Evolutionary conservation across 1,140 invertebrate species (phyloP).

Genomic region (Sycophila sp.): DNA sequence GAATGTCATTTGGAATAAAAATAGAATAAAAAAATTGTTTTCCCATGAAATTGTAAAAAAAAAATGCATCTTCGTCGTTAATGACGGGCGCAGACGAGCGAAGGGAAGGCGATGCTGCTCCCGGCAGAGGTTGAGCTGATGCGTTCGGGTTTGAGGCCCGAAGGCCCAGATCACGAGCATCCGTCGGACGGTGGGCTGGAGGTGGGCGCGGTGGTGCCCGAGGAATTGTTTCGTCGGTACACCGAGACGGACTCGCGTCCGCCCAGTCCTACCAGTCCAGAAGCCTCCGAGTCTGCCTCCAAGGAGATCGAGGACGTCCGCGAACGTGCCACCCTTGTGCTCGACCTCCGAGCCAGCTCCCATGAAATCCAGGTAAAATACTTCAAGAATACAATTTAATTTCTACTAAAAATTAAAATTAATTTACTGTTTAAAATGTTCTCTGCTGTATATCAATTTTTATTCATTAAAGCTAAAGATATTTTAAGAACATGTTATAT

Average conservation of each 20-base stretch:
- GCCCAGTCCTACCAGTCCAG: conserved; percentile 69
- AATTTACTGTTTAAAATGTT: too few relatives aligned
- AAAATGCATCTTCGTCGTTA: too few relatives aligned
- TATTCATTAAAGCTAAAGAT: too few relatives aligned
- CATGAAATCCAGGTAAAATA: conserved; percentile 43
- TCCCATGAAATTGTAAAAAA: too few relatives aligned
- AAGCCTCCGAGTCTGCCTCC: background rate
- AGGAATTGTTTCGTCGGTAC: conserved; percentile 74
- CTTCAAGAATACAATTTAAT: too few relatives aligned
- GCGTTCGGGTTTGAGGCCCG: background rate
- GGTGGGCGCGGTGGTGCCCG: conserved; percentile 61
- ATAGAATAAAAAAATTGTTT: too few relatives aligned
- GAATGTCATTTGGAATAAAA: too few relatives aligned
- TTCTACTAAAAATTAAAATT: too few relatives aligned
- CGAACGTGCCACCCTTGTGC: conserved; percentile 56
- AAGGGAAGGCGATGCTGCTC: conserved; percentile 64
- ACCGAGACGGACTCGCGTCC: conserved; percentile 83
- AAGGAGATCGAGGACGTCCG: conserved; percentile 35
- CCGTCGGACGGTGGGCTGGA: too few relatives aligned
- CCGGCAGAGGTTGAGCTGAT: conserved; percentile 63
- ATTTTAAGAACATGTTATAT: too few relatives aligned
- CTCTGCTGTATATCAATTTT: too few relatives aligned
- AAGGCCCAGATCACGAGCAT: conserved; percentile 33
- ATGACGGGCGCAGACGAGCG: conserved; percentile 60
- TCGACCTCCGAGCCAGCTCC: conserved; percentile 59